These are phyloP conservation scores for Oligia fasciuncula DNA, from an alignment of 2,888 invertebrate genomes.

Conservation along the genomic window DNA sequence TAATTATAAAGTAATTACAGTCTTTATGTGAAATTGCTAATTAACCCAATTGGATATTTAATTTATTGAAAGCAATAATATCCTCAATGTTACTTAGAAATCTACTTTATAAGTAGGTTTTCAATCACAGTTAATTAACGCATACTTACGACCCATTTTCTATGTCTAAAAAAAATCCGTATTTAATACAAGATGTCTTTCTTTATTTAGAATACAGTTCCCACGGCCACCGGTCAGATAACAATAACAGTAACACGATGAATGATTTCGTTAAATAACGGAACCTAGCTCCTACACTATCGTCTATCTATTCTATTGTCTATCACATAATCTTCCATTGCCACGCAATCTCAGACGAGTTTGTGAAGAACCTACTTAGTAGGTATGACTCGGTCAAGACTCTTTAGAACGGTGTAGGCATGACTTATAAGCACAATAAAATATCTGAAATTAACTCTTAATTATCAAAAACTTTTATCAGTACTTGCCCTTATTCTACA, in stretches of 20 bases:
- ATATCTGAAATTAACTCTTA: not conserved
- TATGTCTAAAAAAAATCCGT: not conserved
- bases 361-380: conserved; percentile 15
- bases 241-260: conserved; percentile 41
- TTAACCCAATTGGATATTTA: conserved; percentile 10
- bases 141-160: not conserved
- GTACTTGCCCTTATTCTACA: too few relatives aligned
- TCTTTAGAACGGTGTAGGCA: not conserved
- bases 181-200: not conserved
- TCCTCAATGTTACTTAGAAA: conserved; percentile 8
- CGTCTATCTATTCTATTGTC: conserved; percentile 38
- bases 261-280: conserved; percentile 52
- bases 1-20: conserved; percentile 26
- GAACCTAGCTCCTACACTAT: conserved; percentile 41
- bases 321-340: conserved; percentile 36
- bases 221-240: conserved; percentile 33
- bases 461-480: not conserved
- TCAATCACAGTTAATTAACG: not conserved
- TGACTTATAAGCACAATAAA: not conserved
- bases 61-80: conserved; percentile 1
- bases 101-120: not conserved
- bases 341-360: conserved; percentile 39
- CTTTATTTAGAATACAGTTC: conserved; percentile 33
- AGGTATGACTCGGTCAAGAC: conserved; percentile 17
- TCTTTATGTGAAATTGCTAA: conserved; percentile 13